These are phyloP conservation scores for Labrus mixtus DNA, from an alignment of 2,113 vertebrate species.

Conservation along the genomic window DNA sequence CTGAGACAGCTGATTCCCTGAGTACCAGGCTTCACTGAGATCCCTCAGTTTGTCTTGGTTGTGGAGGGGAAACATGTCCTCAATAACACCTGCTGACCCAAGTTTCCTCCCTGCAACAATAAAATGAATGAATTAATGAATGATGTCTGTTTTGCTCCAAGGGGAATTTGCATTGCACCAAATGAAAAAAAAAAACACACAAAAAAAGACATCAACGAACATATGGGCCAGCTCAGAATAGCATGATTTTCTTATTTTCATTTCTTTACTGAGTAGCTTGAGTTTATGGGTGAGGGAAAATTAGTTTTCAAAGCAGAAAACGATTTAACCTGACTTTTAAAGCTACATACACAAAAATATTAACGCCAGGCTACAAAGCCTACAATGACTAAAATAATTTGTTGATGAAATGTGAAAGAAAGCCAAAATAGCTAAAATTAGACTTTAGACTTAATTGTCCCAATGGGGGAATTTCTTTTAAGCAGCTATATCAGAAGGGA, in stretches of 20 bases:
- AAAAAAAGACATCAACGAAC: too few relatives aligned
- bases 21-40: conserved; percentile 84
- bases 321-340: background rate
- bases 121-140: background rate
- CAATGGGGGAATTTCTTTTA: too few relatives aligned
- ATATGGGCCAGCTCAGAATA: too few relatives aligned
- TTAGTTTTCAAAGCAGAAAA: too few relatives aligned
- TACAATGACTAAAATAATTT: conserved; percentile 27
- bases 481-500: too few relatives aligned
- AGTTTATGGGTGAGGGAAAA: too few relatives aligned
- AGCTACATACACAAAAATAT: background rate
- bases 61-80: conserved; percentile 81
- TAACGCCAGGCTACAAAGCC: background rate
- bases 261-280: too few relatives aligned
- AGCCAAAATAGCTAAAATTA: conserved; percentile 4
- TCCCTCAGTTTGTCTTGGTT: conserved; percentile 69
- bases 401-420: conserved; percentile 5
- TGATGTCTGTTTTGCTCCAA: too few relatives aligned
- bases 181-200: too few relatives aligned
- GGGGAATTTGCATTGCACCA: too few relatives aligned
- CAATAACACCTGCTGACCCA: conserved; percentile 74
- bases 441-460: too few relatives aligned
- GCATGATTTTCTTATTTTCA: too few relatives aligned
- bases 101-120: conserved; percentile 84
- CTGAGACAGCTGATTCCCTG: conserved; percentile 78